Conservation (phyloP, 1,140 invertebrate genomes). For the Eulimnadia texana region DNA sequence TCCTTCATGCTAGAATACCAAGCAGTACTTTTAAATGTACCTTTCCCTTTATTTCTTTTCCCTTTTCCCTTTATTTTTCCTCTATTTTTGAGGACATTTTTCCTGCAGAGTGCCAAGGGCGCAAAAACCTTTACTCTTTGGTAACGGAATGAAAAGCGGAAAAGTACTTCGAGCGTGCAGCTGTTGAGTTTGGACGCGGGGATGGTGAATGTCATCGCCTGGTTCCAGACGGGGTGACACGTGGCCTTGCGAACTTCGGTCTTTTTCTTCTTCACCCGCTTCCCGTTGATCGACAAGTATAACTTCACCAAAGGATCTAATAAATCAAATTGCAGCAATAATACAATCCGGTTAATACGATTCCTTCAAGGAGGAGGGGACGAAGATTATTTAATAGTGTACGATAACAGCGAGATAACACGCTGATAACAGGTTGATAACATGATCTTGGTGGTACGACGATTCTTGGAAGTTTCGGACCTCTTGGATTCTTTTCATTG, state of each 20-base stretch:
- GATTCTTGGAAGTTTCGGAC: too few species aligned
- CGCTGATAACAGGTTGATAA: too few species aligned
- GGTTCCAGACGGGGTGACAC: constrained; percentile 86
- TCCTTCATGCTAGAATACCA: too few species aligned
- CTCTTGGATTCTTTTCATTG: too few species aligned
- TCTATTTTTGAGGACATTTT: too few species aligned
- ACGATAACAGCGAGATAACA: too few species aligned
- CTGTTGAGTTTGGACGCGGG: constrained; percentile 46
- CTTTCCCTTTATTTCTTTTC: too few species aligned
- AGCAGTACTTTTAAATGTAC: too few species aligned
- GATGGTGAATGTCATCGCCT: constrained; percentile 80
- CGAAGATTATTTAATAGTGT: too few species aligned
- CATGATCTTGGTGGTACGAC: too few species aligned
- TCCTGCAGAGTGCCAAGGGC: not conserved
- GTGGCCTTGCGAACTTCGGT: constrained; percentile 73
- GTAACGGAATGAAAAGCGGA: not conserved
- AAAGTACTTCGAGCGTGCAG: constrained; percentile 55
- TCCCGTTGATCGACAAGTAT: constrained; percentile 69
- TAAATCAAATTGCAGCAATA: constrained; percentile 22
- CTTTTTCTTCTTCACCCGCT: constrained; percentile 81
- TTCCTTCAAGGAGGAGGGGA: too few species aligned
- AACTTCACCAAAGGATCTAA: constrained; percentile 83
- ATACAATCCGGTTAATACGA: constrained; percentile 2
- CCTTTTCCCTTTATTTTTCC: too few species aligned
- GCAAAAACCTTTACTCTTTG: not conserved